These are phyloP conservation scores for Esperia sulphurella DNA, from an alignment of 2,888 invertebrate species.

Conservation along the genomic window DNA sequence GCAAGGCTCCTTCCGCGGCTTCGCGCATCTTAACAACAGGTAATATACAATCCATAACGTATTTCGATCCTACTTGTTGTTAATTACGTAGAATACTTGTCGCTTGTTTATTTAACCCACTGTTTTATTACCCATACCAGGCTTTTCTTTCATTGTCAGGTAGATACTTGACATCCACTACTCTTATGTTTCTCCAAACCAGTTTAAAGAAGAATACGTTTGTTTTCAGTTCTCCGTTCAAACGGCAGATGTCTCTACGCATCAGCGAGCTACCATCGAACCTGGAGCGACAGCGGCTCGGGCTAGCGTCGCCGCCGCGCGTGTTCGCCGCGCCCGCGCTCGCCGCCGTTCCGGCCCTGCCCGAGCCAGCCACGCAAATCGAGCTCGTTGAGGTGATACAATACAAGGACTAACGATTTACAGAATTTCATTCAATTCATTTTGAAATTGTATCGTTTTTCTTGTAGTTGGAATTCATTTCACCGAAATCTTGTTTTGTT, in stretches of 20 bases:
- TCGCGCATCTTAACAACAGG: conserved; percentile 86
- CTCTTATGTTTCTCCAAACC: no score
- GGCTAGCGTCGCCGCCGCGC: conserved; percentile 89
- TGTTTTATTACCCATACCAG: no score
- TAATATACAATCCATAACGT: conserved; percentile 20
- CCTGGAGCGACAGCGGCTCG: conserved; percentile 88
- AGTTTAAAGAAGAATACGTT: no score
- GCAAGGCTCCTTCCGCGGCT: conserved; percentile 96
- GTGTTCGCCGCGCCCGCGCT: conserved; percentile 81
- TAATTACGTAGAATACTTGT: no score
- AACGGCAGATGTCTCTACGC: conserved; percentile 96
- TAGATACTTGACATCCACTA: no score
- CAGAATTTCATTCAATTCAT: no score
- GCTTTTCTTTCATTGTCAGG: no score
- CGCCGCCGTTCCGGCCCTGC: conserved; percentile 55
- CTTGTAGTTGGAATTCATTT: no score
- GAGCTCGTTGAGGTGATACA: neutral
- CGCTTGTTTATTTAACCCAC: no score
- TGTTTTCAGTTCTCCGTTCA: conserved; percentile 91
- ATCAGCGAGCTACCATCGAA: conserved; percentile 97
- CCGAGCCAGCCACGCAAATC: conserved; percentile 1
- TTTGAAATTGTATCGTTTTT: no score
- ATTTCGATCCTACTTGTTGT: no score
- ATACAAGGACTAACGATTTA: neutral
- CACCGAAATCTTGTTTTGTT: no score